Conservation (phyloP, 2,888 invertebrate genomes). For the Tubulanus polymorphus region DNA sequence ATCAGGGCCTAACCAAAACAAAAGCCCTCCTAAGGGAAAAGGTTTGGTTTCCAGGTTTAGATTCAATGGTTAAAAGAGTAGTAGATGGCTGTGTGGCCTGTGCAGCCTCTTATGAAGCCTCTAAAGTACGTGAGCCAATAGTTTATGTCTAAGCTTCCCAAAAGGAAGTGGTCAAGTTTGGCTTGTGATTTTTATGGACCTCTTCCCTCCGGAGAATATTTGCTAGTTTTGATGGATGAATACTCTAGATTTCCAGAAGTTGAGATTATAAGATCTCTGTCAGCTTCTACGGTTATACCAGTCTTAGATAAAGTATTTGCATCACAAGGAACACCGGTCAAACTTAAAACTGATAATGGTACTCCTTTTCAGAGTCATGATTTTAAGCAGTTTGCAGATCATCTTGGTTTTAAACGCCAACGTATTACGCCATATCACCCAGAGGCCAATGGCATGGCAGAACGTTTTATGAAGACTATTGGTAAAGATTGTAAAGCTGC, state of each 20-base stretch:
- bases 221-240: slow-evolving; percentile 8
- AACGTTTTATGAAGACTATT: slow-evolving; percentile 24
- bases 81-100: slow-evolving; percentile 12
- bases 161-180: slow-evolving; percentile 5
- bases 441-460: slow-evolving; percentile 22
- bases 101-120: slow-evolving; percentile 12
- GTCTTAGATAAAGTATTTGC: slow-evolving; percentile 9
- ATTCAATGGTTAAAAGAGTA: slow-evolving; percentile 19
- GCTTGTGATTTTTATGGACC: slow-evolving; percentile 6
- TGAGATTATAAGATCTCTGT: slow-evolving; percentile 9
- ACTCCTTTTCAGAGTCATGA: slow-evolving; percentile 20
- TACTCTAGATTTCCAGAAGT: slow-evolving; percentile 12
- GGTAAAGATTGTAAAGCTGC: slow-evolving; percentile 2
- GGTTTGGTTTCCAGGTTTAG: slow-evolving; percentile 27
- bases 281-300: slow-evolving; percentile 12
- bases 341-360: slow-evolving; percentile 19
- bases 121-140: slow-evolving; percentile 6
- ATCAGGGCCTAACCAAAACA: slow-evolving; percentile 26
- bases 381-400: slow-evolving; percentile 20
- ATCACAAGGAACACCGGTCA: not conserved
- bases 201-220: not conserved
- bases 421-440: slow-evolving; percentile 22
- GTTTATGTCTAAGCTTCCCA: slow-evolving; percentile 13
- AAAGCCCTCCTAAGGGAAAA: slow-evolving; percentile 24
- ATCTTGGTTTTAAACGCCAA: slow-evolving; percentile 22